phyloP scores from a whole-genome alignment of 1,140 invertebrate species.

The Dreissena polymorpha region DNA sequence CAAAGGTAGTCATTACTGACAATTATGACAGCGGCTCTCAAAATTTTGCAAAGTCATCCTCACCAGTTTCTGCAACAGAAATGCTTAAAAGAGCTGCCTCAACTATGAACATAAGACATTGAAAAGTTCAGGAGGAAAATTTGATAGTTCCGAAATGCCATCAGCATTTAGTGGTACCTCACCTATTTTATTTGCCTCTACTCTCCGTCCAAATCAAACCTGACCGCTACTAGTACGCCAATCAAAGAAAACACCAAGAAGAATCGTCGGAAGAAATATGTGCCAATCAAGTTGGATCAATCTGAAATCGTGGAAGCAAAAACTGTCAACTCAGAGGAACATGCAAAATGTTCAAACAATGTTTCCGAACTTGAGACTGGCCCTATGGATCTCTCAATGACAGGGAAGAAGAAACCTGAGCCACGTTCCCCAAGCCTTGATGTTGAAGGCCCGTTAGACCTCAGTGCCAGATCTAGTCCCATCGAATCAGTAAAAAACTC shows the following conservation, averaged over 20 bases:
- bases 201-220: neutral
- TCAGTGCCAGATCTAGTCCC: neutral
- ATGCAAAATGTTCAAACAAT: constrained; percentile 5
- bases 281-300: constrained; percentile 36
- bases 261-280: constrained; percentile 33
- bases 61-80: neutral
- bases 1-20: neutral
- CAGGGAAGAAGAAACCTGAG: neutral
- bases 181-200: neutral
- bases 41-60: neutral
- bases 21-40: neutral
- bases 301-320: constrained; percentile 1
- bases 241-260: constrained; percentile 1
- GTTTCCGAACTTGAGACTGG: neutral
- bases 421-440: neutral
- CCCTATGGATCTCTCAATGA: neutral
- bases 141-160: too few species aligned
- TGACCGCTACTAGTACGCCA: neutral
- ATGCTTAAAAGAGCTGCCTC: neutral
- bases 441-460: neutral
- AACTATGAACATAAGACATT: neutral
- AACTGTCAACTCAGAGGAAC: constrained; percentile 20
- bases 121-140: neutral
- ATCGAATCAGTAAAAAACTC: neutral
- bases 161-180: neutral